These are phyloP conservation scores for Prietella phreatophila DNA, from an alignment of 2,113 vertebrate species.

Conservation along the genomic window DNA sequence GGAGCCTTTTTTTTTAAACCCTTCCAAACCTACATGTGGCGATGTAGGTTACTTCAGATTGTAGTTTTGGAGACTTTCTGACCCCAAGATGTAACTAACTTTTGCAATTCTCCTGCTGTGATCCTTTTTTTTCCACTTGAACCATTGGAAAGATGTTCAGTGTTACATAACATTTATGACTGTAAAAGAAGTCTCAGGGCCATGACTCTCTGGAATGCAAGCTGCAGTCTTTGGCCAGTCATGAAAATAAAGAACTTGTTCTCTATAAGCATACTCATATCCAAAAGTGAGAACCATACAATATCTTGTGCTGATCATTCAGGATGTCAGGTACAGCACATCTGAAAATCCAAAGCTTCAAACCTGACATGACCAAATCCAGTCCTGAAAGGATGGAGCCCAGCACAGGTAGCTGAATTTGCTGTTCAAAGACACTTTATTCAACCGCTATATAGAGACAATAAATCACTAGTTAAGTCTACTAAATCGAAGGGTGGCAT, in stretches of 20 bases:
- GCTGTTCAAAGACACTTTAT: neutral
- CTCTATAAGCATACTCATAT: neutral
- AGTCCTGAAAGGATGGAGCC: no score
- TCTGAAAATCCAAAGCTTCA: neutral
- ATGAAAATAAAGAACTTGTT: neutral
- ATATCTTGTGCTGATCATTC: neutral
- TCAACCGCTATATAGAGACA: neutral
- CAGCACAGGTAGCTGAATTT: neutral
- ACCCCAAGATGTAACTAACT: no score
- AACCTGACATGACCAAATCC: neutral
- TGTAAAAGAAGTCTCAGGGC: neutral
- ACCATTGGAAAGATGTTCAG: neutral
- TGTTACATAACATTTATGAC: neutral
- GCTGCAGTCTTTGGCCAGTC: neutral
- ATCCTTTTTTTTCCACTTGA: no score
- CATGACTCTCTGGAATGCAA: neutral
- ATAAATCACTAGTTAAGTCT: neutral
- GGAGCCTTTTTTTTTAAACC: no score
- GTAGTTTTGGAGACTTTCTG: no score
- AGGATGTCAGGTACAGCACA: neutral
- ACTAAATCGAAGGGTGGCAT: neutral
- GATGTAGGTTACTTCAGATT: no score
- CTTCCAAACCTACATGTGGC: no score
- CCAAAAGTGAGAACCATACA: neutral
- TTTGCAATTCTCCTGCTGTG: no score